Percentiles rank a stretch among this genome's conserved stretches.
These are phyloP conservation scores for Peromyscus californicus DNA, from an alignment of 2,113 vertebrate species.

Conservation along the genomic window DNA sequence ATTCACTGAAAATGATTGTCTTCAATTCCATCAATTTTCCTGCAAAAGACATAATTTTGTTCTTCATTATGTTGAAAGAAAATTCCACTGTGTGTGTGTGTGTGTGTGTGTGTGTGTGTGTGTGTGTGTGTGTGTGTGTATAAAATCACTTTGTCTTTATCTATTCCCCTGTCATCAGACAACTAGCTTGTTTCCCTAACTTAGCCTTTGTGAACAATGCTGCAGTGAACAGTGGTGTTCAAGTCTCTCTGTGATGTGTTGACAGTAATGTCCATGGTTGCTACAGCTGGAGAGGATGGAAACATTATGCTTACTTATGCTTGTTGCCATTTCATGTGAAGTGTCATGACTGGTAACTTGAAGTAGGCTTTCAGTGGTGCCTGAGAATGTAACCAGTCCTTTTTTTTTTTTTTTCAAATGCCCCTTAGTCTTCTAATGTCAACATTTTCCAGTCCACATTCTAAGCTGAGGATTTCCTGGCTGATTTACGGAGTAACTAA, in stretches of 20 bases:
- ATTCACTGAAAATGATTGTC: neutral
- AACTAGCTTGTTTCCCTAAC: too few relatives aligned
- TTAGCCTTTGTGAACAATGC: neutral
- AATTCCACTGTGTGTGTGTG: neutral
- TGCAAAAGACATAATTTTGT: neutral
- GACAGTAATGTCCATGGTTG: neutral
- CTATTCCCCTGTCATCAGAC: too few relatives aligned
- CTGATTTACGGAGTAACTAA: conserved; percentile 11
- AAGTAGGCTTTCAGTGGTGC: neutral
- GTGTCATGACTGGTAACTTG: neutral
- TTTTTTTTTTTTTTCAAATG: neutral
- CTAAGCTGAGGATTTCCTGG: neutral
- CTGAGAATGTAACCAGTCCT: neutral
- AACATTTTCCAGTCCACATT: neutral
- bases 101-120: too few relatives aligned
- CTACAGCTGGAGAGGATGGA: neutral
- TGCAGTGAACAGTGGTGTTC: neutral
- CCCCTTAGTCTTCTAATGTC: neutral
- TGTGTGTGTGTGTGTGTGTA: too few relatives aligned
- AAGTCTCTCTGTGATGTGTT: neutral
- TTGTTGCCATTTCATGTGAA: neutral
- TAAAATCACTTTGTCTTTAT: neutral
- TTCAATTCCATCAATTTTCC: neutral
- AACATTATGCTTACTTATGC: neutral
- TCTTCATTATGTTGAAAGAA: neutral